phyloP scores from a whole-genome alignment of 64 coral and sea anemone genomes.

The Pachyseris speciosa region DNA sequence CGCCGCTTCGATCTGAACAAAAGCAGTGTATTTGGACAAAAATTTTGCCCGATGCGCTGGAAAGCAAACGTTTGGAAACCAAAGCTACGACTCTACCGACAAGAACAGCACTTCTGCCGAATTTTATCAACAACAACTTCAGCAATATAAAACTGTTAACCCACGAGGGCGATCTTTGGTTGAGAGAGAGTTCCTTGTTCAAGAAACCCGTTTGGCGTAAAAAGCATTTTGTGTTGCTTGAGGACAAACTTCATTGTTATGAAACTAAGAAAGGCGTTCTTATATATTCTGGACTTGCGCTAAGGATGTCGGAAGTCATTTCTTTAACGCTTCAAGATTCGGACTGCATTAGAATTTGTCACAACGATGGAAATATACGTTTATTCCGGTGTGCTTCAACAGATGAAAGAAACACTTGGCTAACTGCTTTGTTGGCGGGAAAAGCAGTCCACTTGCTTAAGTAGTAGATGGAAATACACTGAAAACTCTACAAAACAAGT shows the following conservation, averaged over 20 bases:
- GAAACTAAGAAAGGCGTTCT: constrained; percentile 1
- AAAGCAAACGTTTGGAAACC: background rate
- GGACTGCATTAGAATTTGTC: background rate
- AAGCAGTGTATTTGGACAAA: background rate
- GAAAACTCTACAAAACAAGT: background rate
- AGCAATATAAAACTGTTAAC: background rate
- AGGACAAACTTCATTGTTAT: constrained; percentile 31
- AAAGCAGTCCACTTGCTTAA: constrained; percentile 6
- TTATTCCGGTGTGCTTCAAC: background rate
- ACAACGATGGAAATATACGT: background rate
- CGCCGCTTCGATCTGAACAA: background rate
- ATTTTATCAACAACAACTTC: constrained; percentile 2
- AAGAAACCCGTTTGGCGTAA: background rate
- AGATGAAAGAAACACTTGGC: background rate
- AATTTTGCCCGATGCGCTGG: background rate
- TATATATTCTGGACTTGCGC: background rate
- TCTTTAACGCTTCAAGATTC: background rate
- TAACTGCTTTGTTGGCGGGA: background rate
- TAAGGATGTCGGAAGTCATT: background rate
- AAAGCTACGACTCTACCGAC: background rate
- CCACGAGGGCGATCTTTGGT: background rate
- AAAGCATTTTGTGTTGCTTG: constrained; percentile 13
- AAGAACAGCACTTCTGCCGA: background rate
- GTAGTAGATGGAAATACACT: background rate
- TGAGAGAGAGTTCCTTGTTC: background rate